These are phyloP conservation scores for Dermochelys coriacea DNA, from an alignment of 2,797 vertebrate species.

Conservation along the genomic window DNA sequence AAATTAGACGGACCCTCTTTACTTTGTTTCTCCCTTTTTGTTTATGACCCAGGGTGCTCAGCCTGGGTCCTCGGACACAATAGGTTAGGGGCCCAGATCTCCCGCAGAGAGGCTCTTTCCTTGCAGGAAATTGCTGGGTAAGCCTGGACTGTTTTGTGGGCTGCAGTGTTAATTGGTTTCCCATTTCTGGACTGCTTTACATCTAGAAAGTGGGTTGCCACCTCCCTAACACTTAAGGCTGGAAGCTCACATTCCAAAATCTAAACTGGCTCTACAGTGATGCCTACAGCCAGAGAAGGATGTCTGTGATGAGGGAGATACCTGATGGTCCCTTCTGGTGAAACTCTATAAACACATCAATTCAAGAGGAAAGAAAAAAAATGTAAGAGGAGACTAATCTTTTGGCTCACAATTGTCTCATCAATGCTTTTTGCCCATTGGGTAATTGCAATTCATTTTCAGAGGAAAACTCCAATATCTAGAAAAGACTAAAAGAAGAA, in stretches of 20 bases:
- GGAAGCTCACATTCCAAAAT: background rate
- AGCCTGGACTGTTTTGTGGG: background rate
- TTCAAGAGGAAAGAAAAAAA: background rate
- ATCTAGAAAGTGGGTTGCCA: background rate
- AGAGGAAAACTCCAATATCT: constrained; percentile 23
- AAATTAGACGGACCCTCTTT: background rate
- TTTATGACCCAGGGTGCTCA: background rate
- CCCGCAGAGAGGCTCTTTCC: background rate
- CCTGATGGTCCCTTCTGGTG: background rate
- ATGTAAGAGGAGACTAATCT: fast-evolving
- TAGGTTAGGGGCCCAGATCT: no score
- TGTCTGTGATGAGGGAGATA: background rate
- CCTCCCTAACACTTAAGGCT: background rate
- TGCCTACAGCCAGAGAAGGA: background rate
- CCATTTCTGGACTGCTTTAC: background rate
- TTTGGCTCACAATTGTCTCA: background rate
- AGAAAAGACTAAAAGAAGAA: constrained; percentile 40
- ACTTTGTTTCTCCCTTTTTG: background rate
- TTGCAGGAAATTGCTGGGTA: background rate
- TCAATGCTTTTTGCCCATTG: background rate
- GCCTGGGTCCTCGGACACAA: background rate
- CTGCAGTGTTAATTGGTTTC: background rate
- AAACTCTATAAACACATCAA: background rate
- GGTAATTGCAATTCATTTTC: constrained; percentile 22
- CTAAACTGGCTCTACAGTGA: background rate